Percentiles rank a stretch among this genome's conserved stretches.
These are phyloP conservation scores for Ectobius pallidus DNA, from an alignment of 2,888 invertebrate species.

Conservation along the genomic window DNA sequence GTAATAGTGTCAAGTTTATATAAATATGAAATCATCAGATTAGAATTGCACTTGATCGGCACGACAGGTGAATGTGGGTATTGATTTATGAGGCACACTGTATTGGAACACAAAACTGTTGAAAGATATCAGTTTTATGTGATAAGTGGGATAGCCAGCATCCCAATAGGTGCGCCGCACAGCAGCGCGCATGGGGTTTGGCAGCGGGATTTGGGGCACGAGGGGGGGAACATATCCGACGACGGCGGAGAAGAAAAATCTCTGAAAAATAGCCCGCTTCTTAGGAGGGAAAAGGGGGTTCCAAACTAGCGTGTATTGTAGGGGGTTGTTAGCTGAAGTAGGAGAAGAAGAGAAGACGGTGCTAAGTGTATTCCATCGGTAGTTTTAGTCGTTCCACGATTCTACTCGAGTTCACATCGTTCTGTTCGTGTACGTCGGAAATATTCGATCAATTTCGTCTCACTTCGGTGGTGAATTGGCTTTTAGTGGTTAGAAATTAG, in stretches of 20 bases:
- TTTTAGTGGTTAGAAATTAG: background rate
- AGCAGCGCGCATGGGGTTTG: background rate
- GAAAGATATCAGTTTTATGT: background rate
- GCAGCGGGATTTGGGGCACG: slow-evolving; percentile 4
- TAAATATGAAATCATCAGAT: too few species aligned
- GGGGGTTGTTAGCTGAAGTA: background rate
- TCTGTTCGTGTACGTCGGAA: background rate
- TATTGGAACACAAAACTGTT: background rate
- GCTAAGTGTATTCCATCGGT: background rate
- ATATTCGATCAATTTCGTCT: slow-evolving; percentile 8
- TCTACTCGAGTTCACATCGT: background rate
- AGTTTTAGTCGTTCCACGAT: background rate
- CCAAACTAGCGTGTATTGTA: background rate
- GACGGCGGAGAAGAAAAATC: slow-evolving; percentile 13
- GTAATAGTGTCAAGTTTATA: too few species aligned
- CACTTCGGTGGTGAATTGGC: slow-evolving; percentile 1
- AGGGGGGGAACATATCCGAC: background rate
- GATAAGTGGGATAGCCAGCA: background rate
- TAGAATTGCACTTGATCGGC: too few species aligned
- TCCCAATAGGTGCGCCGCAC: background rate
- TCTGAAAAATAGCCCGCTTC: background rate
- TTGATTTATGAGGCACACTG: background rate
- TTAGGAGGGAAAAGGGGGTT: background rate
- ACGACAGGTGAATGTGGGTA: too few species aligned
- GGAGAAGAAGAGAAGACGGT: background rate